Evolutionary conservation across 2,888 invertebrate genomes (phyloP), one percentile per base, ranked within the genome.

Genomic region (Thereva unica): DNA sequence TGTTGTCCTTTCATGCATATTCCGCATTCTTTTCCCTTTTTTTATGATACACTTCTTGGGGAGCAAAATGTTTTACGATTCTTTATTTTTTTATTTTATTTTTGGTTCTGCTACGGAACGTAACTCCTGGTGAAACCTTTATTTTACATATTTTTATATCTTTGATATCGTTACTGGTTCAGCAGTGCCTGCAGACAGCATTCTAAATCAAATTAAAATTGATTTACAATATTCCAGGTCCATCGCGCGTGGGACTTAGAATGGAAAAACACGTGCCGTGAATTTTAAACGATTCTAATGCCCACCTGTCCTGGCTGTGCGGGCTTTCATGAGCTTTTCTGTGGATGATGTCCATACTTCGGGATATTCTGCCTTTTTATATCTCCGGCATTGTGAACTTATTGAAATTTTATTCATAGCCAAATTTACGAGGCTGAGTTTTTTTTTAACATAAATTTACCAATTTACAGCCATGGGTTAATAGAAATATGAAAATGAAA

Each of bases 361-460:
- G 23, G 47, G n/a, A 61, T 61, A 34, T 61, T 41, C 61, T 40
- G 38, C 50, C 5, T 50, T 41, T 44, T 57, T 57, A 55, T 42
- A 23, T n/a, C 41, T 35, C 44, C 44, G 45, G 50, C 6, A 23
- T 35, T 47, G 49, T 34, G 50, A 23, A 61, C 49, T 64, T 67
- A 67, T 69, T 67, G 69, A 69, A 67, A 69, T 69, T 69, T 69
- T 67, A 69, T 69, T 69, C 69, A 69, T 69, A 69, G 69, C 61
- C 53, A 41, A 63, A 50, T 64, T 64, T 64, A 64, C 45, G 37
- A 64, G 12, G 37, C 45, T 53, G 54, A 54, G 53, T 54, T 64
- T 54, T 54, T n/a, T 23, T 23, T 23, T 23, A 23, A 12, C 52
- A 50, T 63, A 50, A 50, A 63, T 52, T 63, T 49, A 47, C 38